Base-by-base conservation (phyloP, 2,113 vertebrate genomes). In the Corythornis cristatus region DNA sequence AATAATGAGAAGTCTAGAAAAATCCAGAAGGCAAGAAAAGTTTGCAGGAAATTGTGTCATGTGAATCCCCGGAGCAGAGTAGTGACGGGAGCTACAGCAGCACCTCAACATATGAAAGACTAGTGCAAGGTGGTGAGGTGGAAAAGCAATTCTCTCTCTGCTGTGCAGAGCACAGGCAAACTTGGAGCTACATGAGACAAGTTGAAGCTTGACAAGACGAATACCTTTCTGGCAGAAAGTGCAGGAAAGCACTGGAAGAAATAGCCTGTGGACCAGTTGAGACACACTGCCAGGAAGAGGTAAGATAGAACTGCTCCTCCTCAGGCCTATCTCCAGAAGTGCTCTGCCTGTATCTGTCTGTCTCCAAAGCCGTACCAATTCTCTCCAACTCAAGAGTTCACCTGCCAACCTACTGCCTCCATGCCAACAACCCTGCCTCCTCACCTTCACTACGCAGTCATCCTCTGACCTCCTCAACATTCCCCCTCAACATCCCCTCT, bases 161-260 rank as follows among this genome's bases (percentile, higher is more conserved):
- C 29, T 33, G 54, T 1, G 1, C n/a, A 72, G 46, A 76, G 50
- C 48, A 73, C 70, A 64, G 62, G 61, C 42, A 60, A 50, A 57
- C 67, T 45, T 4, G 1, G n/a, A 85, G 66, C 57, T 85, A 46
- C 57, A 23, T 1, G 3, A 83, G 51, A 20, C 22, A 77, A 21
- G 6, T 12, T 51, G 37, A 51, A 67, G 43, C n/a, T 40, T 42
- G 50, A 61, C 7, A 7, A 86, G 29, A 88, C 78, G 70, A 48
- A 93, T 89, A 73, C 25, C 35, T 54, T 80, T 37, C 71, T 73
- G 62, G 45, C 50, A 91, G 82, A 89, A 91, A 61, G 81, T 35
- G 37, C 58, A 85, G 71, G 5, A 51, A 79, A 70, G 64, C 3
- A 3, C 58, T 65, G 28, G 1, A 67, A 82, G 50, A 70, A 16